Percentiles rank a stretch among this genome's conserved stretches.
These are phyloP conservation scores for Eulithis prunata DNA, from an alignment of 2,888 invertebrate genomes.

Conservation along the genomic window DNA sequence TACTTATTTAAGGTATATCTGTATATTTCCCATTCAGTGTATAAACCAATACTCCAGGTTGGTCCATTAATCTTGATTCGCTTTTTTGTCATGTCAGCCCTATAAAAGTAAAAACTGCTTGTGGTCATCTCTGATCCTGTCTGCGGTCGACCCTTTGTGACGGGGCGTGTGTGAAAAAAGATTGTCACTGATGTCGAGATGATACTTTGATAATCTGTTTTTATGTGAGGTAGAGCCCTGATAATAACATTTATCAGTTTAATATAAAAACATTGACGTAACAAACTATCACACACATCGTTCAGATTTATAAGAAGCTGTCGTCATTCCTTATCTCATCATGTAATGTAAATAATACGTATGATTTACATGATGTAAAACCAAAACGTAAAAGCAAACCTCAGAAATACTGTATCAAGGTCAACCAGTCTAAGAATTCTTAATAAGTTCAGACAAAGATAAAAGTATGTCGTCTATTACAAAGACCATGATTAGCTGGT, in stretches of 20 bases:
- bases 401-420: slow-evolving; percentile 14
- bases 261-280: slow-evolving; percentile 5
- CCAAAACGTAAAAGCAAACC: slow-evolving; percentile 1
- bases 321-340: slow-evolving; percentile 16
- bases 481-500: slow-evolving; percentile 22
- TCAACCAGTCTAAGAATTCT: slow-evolving; percentile 2
- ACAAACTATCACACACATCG: slow-evolving; percentile 1
- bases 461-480: slow-evolving; percentile 18
- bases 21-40: too few species aligned
- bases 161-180: not conserved
- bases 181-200: not conserved
- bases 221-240: too few species aligned
- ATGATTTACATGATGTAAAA: not conserved
- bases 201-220: too few species aligned
- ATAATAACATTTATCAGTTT: too few species aligned
- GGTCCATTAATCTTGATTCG: too few species aligned
- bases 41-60: too few species aligned
- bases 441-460: not conserved
- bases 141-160: slow-evolving; percentile 1
- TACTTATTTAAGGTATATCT: too few species aligned
- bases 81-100: not conserved
- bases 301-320: slow-evolving; percentile 1
- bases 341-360: slow-evolving; percentile 3
- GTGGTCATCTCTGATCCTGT: slow-evolving; percentile 1
- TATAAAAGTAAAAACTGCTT: not conserved